These are phyloP conservation scores for Danaus melanippus DNA, from an alignment of 1,140 invertebrate genomes.

Conservation along the genomic window DNA sequence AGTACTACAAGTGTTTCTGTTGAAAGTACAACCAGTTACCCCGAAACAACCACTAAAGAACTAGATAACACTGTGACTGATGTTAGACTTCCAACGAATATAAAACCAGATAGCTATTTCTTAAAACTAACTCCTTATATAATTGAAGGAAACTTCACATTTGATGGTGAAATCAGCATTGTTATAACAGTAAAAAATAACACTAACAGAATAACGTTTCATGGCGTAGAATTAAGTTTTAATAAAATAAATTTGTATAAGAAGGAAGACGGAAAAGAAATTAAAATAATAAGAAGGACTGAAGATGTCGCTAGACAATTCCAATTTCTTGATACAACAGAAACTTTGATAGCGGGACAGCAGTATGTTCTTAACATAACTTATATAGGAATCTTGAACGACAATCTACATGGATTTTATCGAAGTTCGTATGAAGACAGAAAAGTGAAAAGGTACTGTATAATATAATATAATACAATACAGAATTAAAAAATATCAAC, in stretches of 20 bases:
- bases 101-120: constrained; percentile 79
- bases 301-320: constrained; percentile 82
- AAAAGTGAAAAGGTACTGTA: constrained; percentile 77
- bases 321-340: constrained; percentile 77
- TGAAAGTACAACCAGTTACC: constrained; percentile 32
- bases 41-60: constrained; percentile 29
- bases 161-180: constrained; percentile 81
- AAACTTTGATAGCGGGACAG: constrained; percentile 71
- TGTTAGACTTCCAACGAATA: constrained; percentile 77
- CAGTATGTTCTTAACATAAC: constrained; percentile 80
- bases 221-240: constrained; percentile 80
- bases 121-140: constrained; percentile 81
- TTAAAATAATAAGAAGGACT: constrained; percentile 50
- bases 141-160: constrained; percentile 82
- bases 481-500: no score
- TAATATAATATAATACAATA: no score
- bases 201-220: constrained; percentile 83
- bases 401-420: constrained; percentile 90
- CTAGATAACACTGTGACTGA: constrained; percentile 57
- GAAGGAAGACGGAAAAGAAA: constrained; percentile 37
- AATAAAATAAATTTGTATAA: constrained; percentile 67
- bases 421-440: constrained; percentile 84
- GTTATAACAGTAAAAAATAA: constrained; percentile 76
- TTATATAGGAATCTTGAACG: constrained; percentile 81
- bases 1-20: constrained; percentile 41